Percentiles rank a stretch among this genome's conserved stretches.
These are phyloP conservation scores for Philotrypesis tridentata DNA, from an alignment of 1,140 invertebrate genomes.

Conservation along the genomic window DNA sequence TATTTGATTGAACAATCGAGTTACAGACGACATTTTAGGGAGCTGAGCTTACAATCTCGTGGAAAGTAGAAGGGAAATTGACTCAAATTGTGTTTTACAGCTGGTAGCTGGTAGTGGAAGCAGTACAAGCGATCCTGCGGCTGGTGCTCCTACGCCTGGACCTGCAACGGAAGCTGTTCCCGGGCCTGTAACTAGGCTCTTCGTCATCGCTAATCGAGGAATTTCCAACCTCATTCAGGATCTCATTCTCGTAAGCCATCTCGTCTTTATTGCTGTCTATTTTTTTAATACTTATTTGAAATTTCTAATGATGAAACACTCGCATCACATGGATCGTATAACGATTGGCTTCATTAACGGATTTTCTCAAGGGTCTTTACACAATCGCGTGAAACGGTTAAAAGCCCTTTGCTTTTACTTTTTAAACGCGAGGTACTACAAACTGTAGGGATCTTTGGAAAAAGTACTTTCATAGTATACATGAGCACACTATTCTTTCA, in stretches of 20 bases:
- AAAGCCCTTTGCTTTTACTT: too few species aligned
- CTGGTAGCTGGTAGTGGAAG: conserved; percentile 79
- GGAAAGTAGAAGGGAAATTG: background rate
- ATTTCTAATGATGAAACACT: background rate
- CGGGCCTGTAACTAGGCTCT: conserved; percentile 87
- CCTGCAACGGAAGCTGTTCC: conserved; percentile 83
- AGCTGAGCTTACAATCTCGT: background rate
- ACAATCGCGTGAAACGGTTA: too few species aligned
- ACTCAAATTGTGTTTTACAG: conserved; percentile 71
- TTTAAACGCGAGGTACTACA: too few species aligned
- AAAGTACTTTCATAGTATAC: too few species aligned
- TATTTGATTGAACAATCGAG: too few species aligned
- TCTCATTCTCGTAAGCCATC: conserved; percentile 83
- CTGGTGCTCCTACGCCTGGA: conserved; percentile 74
- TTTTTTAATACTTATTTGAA: background rate
- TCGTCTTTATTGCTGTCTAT: background rate
- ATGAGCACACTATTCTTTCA: too few species aligned
- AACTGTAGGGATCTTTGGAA: too few species aligned
- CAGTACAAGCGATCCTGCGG: conserved; percentile 74
- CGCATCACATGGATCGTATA: too few species aligned
- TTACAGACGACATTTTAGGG: background rate
- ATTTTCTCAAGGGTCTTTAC: too few species aligned
- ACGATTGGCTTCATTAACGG: background rate
- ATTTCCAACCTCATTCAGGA: conserved; percentile 89
- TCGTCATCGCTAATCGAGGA: conserved; percentile 88